Evolutionary conservation across 30 jellyfish, hydroid and myxozoan genomes (phyloP).

Genomic region (Clytia hemisphaerica): DNA sequence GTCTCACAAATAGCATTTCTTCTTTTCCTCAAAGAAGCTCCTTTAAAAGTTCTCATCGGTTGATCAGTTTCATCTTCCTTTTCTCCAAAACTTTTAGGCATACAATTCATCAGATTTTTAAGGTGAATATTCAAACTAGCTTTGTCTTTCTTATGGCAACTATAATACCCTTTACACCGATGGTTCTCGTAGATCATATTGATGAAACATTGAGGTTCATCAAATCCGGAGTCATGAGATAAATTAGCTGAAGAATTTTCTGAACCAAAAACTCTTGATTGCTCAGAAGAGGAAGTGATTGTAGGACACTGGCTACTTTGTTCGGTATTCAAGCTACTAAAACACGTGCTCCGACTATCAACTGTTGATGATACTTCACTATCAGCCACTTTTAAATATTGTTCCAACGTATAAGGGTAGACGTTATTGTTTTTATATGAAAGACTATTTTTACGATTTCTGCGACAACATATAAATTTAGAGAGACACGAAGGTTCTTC

Average conservation of each 20-base stretch:
- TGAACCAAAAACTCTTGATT: neutral
- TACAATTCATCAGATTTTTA: slow-evolving; percentile 54
- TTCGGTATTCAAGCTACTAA: neutral
- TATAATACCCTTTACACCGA: slow-evolving; percentile 57
- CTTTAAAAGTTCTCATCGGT: slow-evolving; percentile 27
- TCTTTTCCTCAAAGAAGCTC: slow-evolving; percentile 50
- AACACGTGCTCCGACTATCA: neutral
- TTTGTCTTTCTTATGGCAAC: slow-evolving; percentile 52
- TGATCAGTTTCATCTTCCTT: slow-evolving; percentile 40
- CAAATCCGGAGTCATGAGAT: slow-evolving; percentile 28
- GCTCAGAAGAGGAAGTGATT: neutral
- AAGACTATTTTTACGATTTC: too few relatives aligned
- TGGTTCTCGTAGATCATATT: slow-evolving; percentile 61
- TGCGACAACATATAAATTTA: too few relatives aligned
- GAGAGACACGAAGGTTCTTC: too few relatives aligned
- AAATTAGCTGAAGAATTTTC: slow-evolving; percentile 4
- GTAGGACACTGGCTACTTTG: too few relatives aligned
- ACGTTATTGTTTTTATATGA: too few relatives aligned
- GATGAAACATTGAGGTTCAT: slow-evolving; percentile 58
- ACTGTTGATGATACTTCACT: neutral
- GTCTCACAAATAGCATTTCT: slow-evolving; percentile 92
- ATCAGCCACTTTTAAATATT: neutral
- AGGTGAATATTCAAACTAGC: slow-evolving; percentile 66
- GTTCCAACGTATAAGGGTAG: neutral
- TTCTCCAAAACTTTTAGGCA: slow-evolving; percentile 74